Evolutionary conservation across 2,888 invertebrate genomes (phyloP).

Genomic region (Lagria hirta): DNA sequence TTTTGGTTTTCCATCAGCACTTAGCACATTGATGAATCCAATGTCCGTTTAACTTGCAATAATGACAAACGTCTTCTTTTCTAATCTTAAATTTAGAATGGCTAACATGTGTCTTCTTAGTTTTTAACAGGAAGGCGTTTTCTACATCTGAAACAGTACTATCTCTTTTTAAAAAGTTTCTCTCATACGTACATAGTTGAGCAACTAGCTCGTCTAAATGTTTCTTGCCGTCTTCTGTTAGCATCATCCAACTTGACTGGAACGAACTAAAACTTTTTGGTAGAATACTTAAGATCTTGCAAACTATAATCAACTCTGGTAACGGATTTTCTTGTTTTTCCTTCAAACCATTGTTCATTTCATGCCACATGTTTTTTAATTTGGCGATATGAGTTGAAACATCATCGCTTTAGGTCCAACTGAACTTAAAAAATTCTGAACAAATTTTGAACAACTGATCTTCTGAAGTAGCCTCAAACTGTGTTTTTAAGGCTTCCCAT

Average conservation of each 20-base stretch:
- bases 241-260: constrained; percentile 33
- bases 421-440: constrained; percentile 41
- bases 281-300: constrained; percentile 33
- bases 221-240: constrained; percentile 36
- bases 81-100: too few species aligned
- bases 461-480: constrained; percentile 41
- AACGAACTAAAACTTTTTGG: constrained; percentile 26
- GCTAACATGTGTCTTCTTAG: too few species aligned
- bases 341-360: constrained; percentile 31
- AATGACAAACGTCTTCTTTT: constrained; percentile 14
- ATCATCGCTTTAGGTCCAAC: constrained; percentile 32
- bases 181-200: constrained; percentile 34
- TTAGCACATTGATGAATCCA: constrained; percentile 19
- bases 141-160: constrained; percentile 8
- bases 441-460: constrained; percentile 45
- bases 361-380: constrained; percentile 30
- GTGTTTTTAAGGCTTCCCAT: constrained; percentile 32
- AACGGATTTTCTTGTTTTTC: constrained; percentile 28
- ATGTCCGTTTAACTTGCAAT: constrained; percentile 22
- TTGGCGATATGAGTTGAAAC: constrained; percentile 15
- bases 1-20: constrained; percentile 33
- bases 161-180: constrained; percentile 24
- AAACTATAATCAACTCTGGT: constrained; percentile 35
- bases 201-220: constrained; percentile 31
- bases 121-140: constrained; percentile 27